These are phyloP conservation scores for Cuniculus paca DNA, from an alignment of 2,797 vertebrate genomes.

Conservation along the genomic window DNA sequence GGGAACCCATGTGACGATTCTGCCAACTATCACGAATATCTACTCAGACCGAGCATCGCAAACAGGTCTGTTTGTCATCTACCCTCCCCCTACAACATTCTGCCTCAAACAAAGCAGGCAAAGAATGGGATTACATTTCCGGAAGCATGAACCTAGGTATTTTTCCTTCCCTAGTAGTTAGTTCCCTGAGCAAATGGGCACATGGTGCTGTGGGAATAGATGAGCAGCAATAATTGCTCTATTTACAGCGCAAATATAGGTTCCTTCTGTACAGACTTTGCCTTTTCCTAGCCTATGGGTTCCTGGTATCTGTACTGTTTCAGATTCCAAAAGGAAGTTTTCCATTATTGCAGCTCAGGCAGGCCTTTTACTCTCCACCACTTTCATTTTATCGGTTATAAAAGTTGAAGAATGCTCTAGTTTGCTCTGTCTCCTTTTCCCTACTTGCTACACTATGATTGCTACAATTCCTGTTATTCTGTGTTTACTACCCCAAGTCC, in stretches of 20 bases:
- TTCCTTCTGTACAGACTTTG: background rate
- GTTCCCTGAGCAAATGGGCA: background rate
- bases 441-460: background rate
- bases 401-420: background rate
- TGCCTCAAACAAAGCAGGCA: background rate
- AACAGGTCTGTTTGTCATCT: background rate
- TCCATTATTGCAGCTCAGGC: background rate
- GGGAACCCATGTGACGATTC: constrained; percentile 3
- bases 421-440: background rate
- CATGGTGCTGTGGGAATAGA: background rate
- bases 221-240: background rate
- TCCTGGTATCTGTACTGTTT: background rate
- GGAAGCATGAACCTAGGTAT: background rate
- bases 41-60: background rate
- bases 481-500: background rate
- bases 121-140: background rate
- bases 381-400: background rate
- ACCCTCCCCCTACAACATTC: background rate
- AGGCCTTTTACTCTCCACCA: background rate
- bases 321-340: background rate
- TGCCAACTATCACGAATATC: background rate
- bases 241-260: background rate
- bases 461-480: background rate
- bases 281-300: background rate
- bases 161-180: background rate